phyloP scores from a whole-genome alignment of 1,140 invertebrate genomes.

The Wasmannia auropunctata region DNA sequence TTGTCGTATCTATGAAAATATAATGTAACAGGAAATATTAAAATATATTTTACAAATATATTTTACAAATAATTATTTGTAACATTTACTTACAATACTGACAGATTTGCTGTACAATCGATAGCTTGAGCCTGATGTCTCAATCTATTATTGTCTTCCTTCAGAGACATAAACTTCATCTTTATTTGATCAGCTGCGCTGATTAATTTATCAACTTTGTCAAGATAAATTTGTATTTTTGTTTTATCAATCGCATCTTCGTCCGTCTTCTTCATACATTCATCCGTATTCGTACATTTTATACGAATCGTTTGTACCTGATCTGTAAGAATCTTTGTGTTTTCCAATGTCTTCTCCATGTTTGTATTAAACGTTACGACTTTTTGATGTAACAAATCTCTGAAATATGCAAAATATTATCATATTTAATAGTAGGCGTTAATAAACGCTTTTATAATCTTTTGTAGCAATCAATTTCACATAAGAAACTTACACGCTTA shows the following conservation, averaged over 20 bases:
- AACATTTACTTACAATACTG: constrained; percentile 63
- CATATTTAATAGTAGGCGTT: background rate
- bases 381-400: constrained; percentile 77
- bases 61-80: background rate
- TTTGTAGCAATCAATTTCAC: constrained; percentile 21
- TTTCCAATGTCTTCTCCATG: constrained; percentile 54
- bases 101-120: constrained; percentile 61
- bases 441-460: constrained; percentile 3
- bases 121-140: constrained; percentile 49
- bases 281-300: background rate
- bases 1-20: constrained; percentile 66
- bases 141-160: constrained; percentile 51
- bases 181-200: constrained; percentile 62
- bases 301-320: constrained; percentile 24
- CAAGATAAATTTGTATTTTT: constrained; percentile 29
- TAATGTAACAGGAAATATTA: background rate
- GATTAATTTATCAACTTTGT: constrained; percentile 69
- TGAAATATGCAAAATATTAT: constrained; percentile 56
- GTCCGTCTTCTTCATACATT: background rate
- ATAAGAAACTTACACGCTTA: constrained; percentile 77
- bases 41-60: background rate
- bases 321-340: constrained; percentile 52
- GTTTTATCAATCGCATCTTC: background rate
- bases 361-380: constrained; percentile 55
- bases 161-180: constrained; percentile 58